These are phyloP conservation scores for Lineus longissimus DNA, from an alignment of 1,140 invertebrate genomes.

Conservation along the genomic window DNA sequence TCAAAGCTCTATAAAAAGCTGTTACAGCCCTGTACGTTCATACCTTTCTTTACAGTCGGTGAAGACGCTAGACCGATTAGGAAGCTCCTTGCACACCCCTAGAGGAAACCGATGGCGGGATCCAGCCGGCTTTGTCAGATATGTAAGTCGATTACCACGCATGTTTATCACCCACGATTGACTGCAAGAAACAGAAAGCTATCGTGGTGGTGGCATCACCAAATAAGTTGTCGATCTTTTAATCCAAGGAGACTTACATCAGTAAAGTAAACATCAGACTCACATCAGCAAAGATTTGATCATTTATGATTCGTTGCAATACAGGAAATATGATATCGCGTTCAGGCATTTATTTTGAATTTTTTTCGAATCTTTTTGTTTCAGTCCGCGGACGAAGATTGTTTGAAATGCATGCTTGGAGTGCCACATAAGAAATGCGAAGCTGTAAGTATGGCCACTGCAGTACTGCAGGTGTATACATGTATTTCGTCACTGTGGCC, in stretches of 20 bases:
- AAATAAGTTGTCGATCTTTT: not conserved
- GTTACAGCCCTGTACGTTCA: no score
- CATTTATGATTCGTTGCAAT: not conserved
- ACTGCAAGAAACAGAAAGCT: not conserved
- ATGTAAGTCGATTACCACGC: not conserved
- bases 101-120: not conserved
- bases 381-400: constrained; percentile 43
- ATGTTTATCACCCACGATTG: constrained; percentile 1
- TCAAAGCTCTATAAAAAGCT: no score
- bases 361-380: constrained; percentile 20
- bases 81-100: not conserved
- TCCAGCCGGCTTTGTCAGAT: not conserved
- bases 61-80: not conserved
- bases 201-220: not conserved
- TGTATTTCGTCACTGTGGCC: no score
- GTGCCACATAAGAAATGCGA: constrained; percentile 50
- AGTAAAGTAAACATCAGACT: not conserved
- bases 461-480: not conserved
- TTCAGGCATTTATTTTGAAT: constrained; percentile 2
- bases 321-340: no score
- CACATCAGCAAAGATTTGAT: not conserved
- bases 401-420: constrained; percentile 48
- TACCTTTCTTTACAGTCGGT: not conserved
- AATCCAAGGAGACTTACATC: not conserved
- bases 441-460: constrained; percentile 32